Base-by-base conservation (phyloP, 2,797 vertebrate genomes). In the Australoheros facetus region DNA sequence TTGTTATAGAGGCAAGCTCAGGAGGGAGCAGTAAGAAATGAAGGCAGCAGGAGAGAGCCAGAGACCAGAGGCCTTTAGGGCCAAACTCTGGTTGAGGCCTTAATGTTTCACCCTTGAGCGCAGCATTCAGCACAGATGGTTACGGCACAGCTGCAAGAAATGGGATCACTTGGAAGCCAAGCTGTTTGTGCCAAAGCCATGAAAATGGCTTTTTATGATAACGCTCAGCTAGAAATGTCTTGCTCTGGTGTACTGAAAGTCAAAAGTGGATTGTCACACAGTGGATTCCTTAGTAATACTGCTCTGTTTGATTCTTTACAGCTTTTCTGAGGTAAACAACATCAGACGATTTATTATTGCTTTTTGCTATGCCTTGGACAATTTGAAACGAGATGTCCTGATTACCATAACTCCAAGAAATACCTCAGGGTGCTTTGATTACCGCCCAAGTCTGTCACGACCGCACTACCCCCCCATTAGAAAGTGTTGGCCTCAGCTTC, bases 401-500 rank as follows among this genome's bases (percentile, higher is more conserved):
- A 89, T 92, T 91, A 93, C 85, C 83, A 84, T 86, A 88, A 87
- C 84, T 80, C 71, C 75, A 81, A 87, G 77, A 85, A 83, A 87
- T 53, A 75, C 86, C 87, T 82, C 73, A 2, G 74, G 86, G 85
- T 79, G 79, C 93, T 93, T 93, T 94, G 95, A 95, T 94, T 91
- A 90, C 85, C 30, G 55, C 89, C 90, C 76, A 75, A 87, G 89
- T 90, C 87, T 64, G 76, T 88, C 92, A 86, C 59, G 48, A 85
- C 87, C 54, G 34, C 83, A 59, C 87, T 79, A 84, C 66, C 84
- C 86, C 86, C 88, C 86, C 84, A 90, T 93, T 93, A 94, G 91
- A 91, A 91, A 91, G 88, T 91, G 91, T 93, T 89, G 90, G 93
- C 92, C 91, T 94, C 91, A 93, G 92, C 92, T 92, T 93, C 88